These are phyloP conservation scores for Hypomecis punctinalis DNA, from an alignment of 2,888 invertebrate species.

Conservation along the genomic window DNA sequence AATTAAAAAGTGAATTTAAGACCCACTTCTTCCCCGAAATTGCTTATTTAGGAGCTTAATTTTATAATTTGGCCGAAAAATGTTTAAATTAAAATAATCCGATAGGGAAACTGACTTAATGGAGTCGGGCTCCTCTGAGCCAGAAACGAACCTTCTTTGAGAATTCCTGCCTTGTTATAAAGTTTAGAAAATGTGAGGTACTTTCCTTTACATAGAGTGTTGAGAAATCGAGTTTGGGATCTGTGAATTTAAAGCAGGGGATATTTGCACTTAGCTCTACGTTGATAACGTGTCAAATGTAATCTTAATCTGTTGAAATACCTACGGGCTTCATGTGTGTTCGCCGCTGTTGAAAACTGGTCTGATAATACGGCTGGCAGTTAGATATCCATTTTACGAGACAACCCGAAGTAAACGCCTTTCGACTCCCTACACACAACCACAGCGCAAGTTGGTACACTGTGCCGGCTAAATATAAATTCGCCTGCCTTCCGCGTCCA, in stretches of 20 bases:
- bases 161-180: conserved; percentile 18
- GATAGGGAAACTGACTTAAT: conserved; percentile 47
- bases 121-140: conserved; percentile 27
- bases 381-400: conserved; percentile 82
- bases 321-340: conserved; percentile 68
- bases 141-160: conserved; percentile 9
- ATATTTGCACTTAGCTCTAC: conserved; percentile 58
- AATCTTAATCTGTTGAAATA: conserved; percentile 68
- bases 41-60: conserved; percentile 56
- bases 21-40: conserved; percentile 46
- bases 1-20: conserved; percentile 38
- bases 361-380: conserved; percentile 72
- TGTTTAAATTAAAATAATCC: conserved; percentile 55
- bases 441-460: conserved; percentile 39
- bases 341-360: conserved; percentile 65
- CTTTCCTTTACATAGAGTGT: conserved; percentile 1
- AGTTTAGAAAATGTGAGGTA: conserved; percentile 14
- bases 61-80: conserved; percentile 54
- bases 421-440: conserved; percentile 59
- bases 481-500: conserved; percentile 56
- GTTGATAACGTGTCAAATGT: conserved; percentile 70
- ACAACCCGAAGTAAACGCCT: conserved; percentile 70
- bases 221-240: conserved; percentile 42
- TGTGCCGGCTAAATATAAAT: conserved; percentile 55
- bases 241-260: conserved; percentile 39